Conservation (phyloP, 2,888 invertebrate genomes). For the Osedax fenrisi region DNA sequence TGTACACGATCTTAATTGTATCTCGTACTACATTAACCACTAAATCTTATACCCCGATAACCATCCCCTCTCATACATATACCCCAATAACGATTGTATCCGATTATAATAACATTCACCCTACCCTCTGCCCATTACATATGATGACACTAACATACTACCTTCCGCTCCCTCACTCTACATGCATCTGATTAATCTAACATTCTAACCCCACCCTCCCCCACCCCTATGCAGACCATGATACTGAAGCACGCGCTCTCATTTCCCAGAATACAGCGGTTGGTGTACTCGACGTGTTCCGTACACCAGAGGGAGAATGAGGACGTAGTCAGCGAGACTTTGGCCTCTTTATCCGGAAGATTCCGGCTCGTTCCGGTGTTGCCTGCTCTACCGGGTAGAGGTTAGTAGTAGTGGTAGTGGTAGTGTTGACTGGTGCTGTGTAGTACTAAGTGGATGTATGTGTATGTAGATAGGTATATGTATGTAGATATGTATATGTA, state of each 20-base stretch:
- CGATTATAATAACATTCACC: no score
- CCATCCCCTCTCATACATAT: no score
- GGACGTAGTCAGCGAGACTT: constrained; percentile 66
- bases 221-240: constrained; percentile 67
- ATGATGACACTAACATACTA: no score
- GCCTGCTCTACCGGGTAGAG: constrained; percentile 41
- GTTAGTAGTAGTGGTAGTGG: constrained; percentile 33
- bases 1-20: no score
- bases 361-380: constrained; percentile 48
- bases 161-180: no score
- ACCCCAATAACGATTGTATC: no score
- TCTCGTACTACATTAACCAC: no score
- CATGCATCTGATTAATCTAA: no score
- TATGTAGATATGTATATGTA: neutral
- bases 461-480: neutral
- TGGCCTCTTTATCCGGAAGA: constrained; percentile 51
- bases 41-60: no score
- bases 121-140: no score
- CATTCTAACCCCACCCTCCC: no score
- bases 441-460: neutral
- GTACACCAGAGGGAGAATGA: constrained; percentile 73
- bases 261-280: constrained; percentile 70
- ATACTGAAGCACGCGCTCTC: constrained; percentile 74
- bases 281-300: constrained; percentile 94
- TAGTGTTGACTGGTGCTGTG: neutral